A percentile compares a stretch with the other conserved stretches of the same genome.
These are phyloP conservation scores for Acleris emargana DNA, from an alignment of 2,888 invertebrate species.

Conservation along the genomic window DNA sequence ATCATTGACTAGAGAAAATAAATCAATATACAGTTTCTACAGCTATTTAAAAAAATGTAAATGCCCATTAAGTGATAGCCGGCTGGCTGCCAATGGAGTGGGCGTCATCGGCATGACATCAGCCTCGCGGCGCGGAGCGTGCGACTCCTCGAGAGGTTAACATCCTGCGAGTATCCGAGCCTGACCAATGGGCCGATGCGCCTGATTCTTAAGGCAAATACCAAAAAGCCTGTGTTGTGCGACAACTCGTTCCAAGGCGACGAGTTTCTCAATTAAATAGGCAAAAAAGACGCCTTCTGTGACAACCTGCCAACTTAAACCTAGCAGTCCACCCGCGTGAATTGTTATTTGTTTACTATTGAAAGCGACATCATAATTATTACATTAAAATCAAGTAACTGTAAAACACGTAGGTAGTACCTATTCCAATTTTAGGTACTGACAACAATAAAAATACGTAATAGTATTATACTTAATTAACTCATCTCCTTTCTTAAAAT, in stretches of 20 bases:
- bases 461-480: no score
- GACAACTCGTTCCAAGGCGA: constrained; percentile 28
- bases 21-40: constrained; percentile 29
- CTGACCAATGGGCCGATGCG: constrained; percentile 61
- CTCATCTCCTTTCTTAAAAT: no score
- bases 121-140: constrained; percentile 48
- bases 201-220: constrained; percentile 56
- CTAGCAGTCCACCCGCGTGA: constrained; percentile 11
- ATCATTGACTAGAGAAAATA: constrained; percentile 19
- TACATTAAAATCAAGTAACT: neutral
- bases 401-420: no score
- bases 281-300: constrained; percentile 23
- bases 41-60: constrained; percentile 41
- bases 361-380: neutral
- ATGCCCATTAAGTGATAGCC: constrained; percentile 48
- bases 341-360: constrained; percentile 3
- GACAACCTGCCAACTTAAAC: neutral
- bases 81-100: constrained; percentile 45
- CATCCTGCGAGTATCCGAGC: constrained; percentile 65
- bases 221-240: constrained; percentile 58
- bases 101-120: constrained; percentile 68
- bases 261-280: constrained; percentile 24
- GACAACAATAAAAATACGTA: no score
- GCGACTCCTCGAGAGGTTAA: constrained; percentile 61
- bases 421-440: no score